Conservation (phyloP, 2,888 invertebrate species). For the Argyra leucocephala region DNA sequence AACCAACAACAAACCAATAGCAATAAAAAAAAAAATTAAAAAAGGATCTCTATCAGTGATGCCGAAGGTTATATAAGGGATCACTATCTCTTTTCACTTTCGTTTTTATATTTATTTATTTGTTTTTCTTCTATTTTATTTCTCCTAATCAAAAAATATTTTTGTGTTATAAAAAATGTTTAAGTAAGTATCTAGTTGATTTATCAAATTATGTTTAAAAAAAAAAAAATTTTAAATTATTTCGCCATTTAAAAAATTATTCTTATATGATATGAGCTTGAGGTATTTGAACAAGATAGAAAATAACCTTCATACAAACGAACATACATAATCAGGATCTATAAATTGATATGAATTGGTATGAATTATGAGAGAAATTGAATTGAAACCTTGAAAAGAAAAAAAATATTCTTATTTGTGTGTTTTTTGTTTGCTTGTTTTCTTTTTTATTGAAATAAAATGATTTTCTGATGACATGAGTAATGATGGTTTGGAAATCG, state of each 20-base stretch:
- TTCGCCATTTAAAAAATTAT: not conserved
- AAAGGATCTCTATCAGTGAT: not conserved
- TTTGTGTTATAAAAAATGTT: not conserved
- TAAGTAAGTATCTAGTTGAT: not conserved
- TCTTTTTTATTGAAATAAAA: not conserved
- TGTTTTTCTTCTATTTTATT: too few relatives aligned
- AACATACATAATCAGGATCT: too few relatives aligned
- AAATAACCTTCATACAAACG: too few relatives aligned
- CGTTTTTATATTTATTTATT: too few relatives aligned
- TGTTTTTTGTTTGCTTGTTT: too few relatives aligned
- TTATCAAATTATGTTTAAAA: not conserved
- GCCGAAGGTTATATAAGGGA: constrained; percentile 1
- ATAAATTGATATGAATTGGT: too few relatives aligned
- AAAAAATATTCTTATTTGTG: too few relatives aligned
- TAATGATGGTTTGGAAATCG: not conserved
- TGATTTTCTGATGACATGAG: constrained; percentile 4
- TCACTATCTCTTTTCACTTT: not conserved
- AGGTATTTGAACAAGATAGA: too few relatives aligned
- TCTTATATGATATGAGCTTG: too few relatives aligned
- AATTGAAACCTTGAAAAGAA: too few relatives aligned
- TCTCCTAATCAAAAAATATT: not conserved
- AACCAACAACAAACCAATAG: too few relatives aligned
- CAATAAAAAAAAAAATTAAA: not conserved
- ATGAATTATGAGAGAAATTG: too few relatives aligned
- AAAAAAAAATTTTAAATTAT: not conserved